Base-by-base conservation (phyloP, 1,140 invertebrate species). In the Galleria mellonella region DNA sequence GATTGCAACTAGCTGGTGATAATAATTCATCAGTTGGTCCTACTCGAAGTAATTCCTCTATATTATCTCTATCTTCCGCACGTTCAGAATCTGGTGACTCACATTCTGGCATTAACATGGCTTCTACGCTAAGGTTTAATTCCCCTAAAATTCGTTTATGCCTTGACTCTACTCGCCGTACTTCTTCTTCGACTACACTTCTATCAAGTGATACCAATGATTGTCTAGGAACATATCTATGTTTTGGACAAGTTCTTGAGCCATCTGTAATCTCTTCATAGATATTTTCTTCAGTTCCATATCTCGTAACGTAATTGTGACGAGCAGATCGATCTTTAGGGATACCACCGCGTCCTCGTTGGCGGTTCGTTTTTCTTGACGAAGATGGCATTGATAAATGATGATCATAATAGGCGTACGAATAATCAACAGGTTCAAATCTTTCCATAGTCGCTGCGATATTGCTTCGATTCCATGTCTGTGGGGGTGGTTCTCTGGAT, bases 261-360 rank as follows among this genome's bases (percentile, higher is more conserved):
- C 87, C 88, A 45, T 91, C 90, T 44, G 88, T 92, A 61, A 96
- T 95, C 87, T 96, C 94, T 84, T 95, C 94, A 72, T 96, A 96
- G 68, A 96, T 94, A 73, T 96, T 96, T 84, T 96, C 94, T 72
- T 93, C 91, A 9, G 92, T 94, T 12, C 93, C 93, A 62, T 94
- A 94, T 47, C 92, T 87, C 4, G 92, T 94, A 13, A 93, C 90
- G 60, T 92, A 94, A 31, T 92, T 93, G 62, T 93, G 92, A 45
- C 84, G 62, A 49, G 52, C 59, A 13, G 72, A 67, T 66, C 77
- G 59, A 42, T 85, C 78, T 79, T 85, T 77, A 48, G 68, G 79
- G 64, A 85, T 62, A 49, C 70, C 73, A 57, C 73, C 83, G 45
- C 68, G 65, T 52, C 79, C 79, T 51, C 78, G 74, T 70, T 74